Base-by-base conservation (phyloP, 2,113 vertebrate genomes). In the Machaerirhynchus nigripectus region DNA sequence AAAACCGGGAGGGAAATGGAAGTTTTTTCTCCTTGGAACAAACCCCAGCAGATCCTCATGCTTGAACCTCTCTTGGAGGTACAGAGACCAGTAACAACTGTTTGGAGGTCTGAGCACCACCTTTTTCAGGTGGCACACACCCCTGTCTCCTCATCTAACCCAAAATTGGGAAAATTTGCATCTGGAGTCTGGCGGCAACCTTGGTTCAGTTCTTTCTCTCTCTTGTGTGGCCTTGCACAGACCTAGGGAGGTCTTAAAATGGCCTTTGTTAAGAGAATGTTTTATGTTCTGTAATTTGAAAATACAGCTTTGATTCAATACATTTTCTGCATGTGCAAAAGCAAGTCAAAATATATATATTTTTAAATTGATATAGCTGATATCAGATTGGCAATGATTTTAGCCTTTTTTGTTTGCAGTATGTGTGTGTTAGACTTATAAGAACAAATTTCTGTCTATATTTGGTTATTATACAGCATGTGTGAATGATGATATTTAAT, bases 141-240 rank as follows among this genome's bases (percentile, higher is more conserved):
- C 30, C 5, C 14, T 55, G 5, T 35, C 15, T 74, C 20, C 23
- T 18, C 23, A 23, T 24, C 20, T 18, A 56, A 76, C n/a, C 39
- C 28, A 61, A 11, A 68, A 69, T 0, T 19, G 24, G 30, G 15
- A 63, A 74, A 8, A 42, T 14, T 18, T 19, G 26, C 71, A 47
- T 22, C 28, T 20, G 21, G 10, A 26, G 19, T 15, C 16, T 64
- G 52, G 9, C 0, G 0, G 8, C 50, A 56, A 6, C 56, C 49
- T 53, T 61, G 33, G 20, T 61, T 84, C 20, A 7, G 42, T 31
- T 52, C 6, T 50, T 39, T 39, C 26, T 92, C 30, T 40, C 28
- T 79, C 19, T 55, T 27, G 3, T 31, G 15, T 0, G 2, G n/a
- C 31, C 30, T 67, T 37, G 8, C 68, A 11, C 52, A 55, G 40